Conservation (phyloP, 1,140 invertebrate species). For the Calliopsis andreniformis region DNA sequence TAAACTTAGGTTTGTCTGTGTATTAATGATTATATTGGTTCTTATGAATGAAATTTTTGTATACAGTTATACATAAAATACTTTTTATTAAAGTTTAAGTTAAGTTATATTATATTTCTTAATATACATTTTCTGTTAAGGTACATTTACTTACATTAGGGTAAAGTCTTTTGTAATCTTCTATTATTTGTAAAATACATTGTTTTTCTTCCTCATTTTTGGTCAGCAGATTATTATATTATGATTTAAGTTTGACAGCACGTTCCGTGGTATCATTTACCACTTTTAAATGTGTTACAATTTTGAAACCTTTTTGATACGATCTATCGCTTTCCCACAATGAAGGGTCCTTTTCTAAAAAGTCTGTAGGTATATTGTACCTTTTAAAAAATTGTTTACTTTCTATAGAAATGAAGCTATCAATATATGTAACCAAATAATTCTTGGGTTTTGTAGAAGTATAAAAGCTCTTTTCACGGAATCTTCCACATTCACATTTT, state of each 20-base stretch:
- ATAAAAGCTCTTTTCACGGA: background rate
- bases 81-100: no score
- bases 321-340: background rate
- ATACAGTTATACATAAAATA: no score
- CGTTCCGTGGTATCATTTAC: slow-evolving; percentile 3
- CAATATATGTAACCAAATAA: no score
- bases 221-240: slow-evolving; percentile 1
- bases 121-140: no score
- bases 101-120: no score
- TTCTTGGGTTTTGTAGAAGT: background rate
- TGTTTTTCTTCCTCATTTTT: slow-evolving; percentile 6
- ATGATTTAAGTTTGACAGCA: background rate
- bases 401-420: no score
- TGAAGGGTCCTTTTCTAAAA: background rate
- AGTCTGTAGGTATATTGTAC: background rate
- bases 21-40: no score
- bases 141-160: no score
- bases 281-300: background rate
- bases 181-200: background rate
- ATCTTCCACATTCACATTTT: background rate
- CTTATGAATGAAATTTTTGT: no score
- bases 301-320: background rate
- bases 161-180: slow-evolving; percentile 21
- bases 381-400: background rate
- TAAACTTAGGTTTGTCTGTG: no score